Base-by-base conservation (phyloP, 2,797 vertebrate species). In the Orientallactaga sibirica region DNA sequence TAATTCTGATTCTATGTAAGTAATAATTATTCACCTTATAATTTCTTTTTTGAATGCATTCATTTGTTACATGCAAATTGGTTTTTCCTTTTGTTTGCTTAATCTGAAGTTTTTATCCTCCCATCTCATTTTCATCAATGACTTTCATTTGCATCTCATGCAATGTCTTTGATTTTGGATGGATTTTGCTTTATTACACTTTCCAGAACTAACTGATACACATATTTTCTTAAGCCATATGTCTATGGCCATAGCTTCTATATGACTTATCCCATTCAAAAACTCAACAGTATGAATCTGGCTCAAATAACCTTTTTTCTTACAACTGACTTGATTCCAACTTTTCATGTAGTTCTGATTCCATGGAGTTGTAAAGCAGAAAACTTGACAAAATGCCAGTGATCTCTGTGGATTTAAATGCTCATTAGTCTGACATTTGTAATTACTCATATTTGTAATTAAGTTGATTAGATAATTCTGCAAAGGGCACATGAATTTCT, bases 361-460 rank as follows among this genome's bases (percentile, higher is more conserved):
- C 89, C 80, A 71, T 67, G 33, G 48, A 90, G 22, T 11, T 91
- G 4, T 14, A 58, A 71, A 64, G 43, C 27, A 5, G 3, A 77
- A 88, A 29, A 71, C 37, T 94, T 20, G 33, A 27, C 55, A 66
- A 20, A 5, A 55, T 22, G 9, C 0, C 55, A 95, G 55, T 87
- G 58, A 92, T 61, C 43, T 94, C 48, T 93, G 92, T 90, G 67
- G 74, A 87, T 88, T 76, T 77, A 92, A 93, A 95, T 64, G 74
- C 33, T 73, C 90, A 78, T 92, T 95, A 93, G 24, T 92, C 96
- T 96, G 90, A 95, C 43, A 92, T 52, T 43, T 79, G 4, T 96
- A 96, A 96, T 97, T 97, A 97, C 66, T 97, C 68, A 96, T 93
- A 97, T 97, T 96, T 96, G 96, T 96, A 95, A 84, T 77, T 66